Evolutionary conservation across 2,113 vertebrate genomes (phyloP), one percentile per base, ranked within the genome.

Genomic region (Saguinus midas): DNA sequence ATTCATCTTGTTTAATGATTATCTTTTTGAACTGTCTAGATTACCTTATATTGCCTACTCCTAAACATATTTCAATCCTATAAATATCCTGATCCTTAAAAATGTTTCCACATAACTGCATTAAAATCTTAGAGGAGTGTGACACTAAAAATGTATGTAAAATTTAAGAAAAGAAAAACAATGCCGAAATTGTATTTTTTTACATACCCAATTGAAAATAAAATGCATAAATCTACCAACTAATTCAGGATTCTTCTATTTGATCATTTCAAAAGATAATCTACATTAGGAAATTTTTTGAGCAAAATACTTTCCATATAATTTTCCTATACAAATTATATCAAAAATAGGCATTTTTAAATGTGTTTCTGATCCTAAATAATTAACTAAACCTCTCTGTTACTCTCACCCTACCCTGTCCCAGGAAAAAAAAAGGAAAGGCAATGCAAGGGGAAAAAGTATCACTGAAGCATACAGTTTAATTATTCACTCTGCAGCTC

Each of bases 271-370:
- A 89, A 87, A 78, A 73, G 55, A 78, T 27, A 40, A 90, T 79
- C 90, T 66, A 8, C 25, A 73, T 76, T 80, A 79, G 21, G 48
- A 90, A 96, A 79, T 14, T 85, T 70, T 84, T 73, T 52, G 32
- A 94, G 37, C 16, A 50, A 94, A 87, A 79, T 7, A 57, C 14
- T 72, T 96, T 21, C 37, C 8, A 55, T 79, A 40, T 4, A 94
- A 32, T 48, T 84, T 78, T 83, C 29, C 70, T 57, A 66, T 5
- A 61, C 13, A 94, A 87, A 79, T 21, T 64, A 64, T 25, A 27
- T 52, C 76, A 95, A 92, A 50, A 90, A 95, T 18, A 57, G 8
- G 50, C n/a, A 72, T 40, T 86, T 95, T 91, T 29, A 94, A 94
- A 48, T 70, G 8, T 79, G 57, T 37, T 64, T 89, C 29, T 45